Percentiles rank a stretch among this genome's conserved stretches.
Evolutionary conservation across 2,113 vertebrate species (phyloP).

Genomic region (Calyptommatus sinebrachiatus): DNA sequence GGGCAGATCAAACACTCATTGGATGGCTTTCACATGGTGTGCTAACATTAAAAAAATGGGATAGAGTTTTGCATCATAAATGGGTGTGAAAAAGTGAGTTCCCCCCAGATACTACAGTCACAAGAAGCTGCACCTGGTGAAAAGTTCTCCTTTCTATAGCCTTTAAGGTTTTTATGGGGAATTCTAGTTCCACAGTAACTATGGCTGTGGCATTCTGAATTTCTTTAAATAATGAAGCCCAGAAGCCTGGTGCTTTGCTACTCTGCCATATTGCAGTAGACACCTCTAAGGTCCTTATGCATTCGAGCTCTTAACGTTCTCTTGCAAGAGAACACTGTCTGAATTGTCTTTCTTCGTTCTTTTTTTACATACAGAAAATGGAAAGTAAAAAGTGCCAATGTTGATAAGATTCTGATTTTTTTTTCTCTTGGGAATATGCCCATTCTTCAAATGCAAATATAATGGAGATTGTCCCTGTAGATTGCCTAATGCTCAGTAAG

Average conservation of each 20-base stretch:
- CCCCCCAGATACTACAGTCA: too few relatives aligned
- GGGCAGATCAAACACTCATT: too few relatives aligned
- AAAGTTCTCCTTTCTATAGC: too few relatives aligned
- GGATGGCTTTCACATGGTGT: too few relatives aligned
- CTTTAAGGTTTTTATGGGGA: too few relatives aligned
- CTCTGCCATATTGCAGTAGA: neutral
- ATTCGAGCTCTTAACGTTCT: neutral
- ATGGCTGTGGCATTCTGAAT: neutral
- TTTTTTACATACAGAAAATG: constrained; percentile 9
- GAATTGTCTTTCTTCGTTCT: neutral
- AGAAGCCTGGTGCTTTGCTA: neutral
- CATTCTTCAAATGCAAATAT: constrained; percentile 31
- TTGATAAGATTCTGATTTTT: neutral
- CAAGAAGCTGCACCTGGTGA: too few relatives aligned
- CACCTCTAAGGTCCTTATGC: neutral
- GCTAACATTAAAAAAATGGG: too few relatives aligned
- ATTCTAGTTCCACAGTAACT: neutral
- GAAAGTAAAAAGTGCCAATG: constrained; percentile 4
- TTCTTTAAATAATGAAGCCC: neutral
- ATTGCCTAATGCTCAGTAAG: constrained; percentile 20
- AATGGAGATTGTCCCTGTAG: constrained; percentile 12
- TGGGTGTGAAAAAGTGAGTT: too few relatives aligned
- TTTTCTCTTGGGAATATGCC: neutral
- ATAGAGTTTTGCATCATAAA: too few relatives aligned
- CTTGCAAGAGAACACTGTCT: neutral